Percentiles rank a stretch among this genome's conserved stretches.
Evolutionary conservation across 2,113 vertebrate genomes (phyloP).

Genomic region (Burhinus oedicnemus): DNA sequence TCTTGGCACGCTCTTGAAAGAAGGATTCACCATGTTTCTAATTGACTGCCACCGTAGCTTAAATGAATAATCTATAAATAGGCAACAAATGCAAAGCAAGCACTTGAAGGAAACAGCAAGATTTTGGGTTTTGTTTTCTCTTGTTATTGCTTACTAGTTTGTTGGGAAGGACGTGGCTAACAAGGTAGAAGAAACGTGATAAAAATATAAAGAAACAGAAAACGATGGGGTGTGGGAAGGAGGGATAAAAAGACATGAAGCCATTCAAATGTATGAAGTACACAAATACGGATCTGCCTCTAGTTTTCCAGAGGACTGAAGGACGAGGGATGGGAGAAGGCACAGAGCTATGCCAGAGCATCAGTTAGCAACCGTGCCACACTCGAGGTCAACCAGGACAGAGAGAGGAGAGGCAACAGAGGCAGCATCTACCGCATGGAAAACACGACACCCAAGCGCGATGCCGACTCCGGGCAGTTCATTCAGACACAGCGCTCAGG

Average conservation of each 20-base stretch:
- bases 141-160: conserved; percentile 18
- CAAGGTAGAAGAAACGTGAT: background rate
- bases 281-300: background rate
- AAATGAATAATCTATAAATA: conserved; percentile 62
- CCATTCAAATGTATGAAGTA: background rate
- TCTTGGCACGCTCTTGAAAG: conserved; percentile 41
- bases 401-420: too few species aligned
- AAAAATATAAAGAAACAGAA: background rate
- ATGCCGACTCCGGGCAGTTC: background rate
- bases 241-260: background rate
- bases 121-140: background rate
- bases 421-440: background rate
- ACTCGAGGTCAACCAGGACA: too few species aligned
- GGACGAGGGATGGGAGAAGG: background rate
- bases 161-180: background rate
- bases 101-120: background rate
- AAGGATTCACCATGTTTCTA: conserved; percentile 63
- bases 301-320: background rate
- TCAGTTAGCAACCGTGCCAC: background rate
- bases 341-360: background rate
- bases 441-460: background rate
- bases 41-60: conserved; percentile 47
- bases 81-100: conserved; percentile 45
- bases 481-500: background rate
- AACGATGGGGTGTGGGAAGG: background rate